These are phyloP conservation scores for Sphaerophoria taeniata DNA, from an alignment of 2,888 invertebrate genomes.

Conservation along the genomic window DNA sequence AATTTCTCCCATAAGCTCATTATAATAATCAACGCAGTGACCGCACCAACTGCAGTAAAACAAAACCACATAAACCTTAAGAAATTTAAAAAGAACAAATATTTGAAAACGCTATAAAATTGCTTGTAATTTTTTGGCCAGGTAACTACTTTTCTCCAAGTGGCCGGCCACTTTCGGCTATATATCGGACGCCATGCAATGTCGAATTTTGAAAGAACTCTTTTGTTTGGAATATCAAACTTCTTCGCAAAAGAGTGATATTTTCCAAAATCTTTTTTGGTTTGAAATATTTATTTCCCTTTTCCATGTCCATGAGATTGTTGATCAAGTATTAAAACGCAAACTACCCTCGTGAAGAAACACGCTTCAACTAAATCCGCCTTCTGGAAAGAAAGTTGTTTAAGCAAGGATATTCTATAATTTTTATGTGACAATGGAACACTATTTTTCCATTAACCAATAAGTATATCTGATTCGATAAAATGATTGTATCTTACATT, in stretches of 20 bases:
- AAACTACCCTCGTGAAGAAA: too few species aligned
- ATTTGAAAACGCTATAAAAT: not conserved
- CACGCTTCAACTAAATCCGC: too few species aligned
- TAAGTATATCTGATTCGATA: too few species aligned
- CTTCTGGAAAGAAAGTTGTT: too few species aligned
- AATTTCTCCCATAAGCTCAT: constrained; percentile 92
- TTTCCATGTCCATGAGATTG: constrained; percentile 7
- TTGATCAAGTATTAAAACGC: too few species aligned
- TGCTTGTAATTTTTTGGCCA: not conserved
- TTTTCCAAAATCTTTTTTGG: constrained; percentile 72
- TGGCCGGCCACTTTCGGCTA: constrained; percentile 89
- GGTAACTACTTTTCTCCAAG: constrained; percentile 89
- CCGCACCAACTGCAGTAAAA: constrained; percentile 87
- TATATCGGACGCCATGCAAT: constrained; percentile 91
- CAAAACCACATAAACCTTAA: constrained; percentile 91
- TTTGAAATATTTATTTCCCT: not conserved
- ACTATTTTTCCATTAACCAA: too few species aligned
- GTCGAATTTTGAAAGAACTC: constrained; percentile 91
- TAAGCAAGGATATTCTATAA: too few species aligned
- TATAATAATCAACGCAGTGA: constrained; percentile 89
- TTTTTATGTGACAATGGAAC: too few species aligned
- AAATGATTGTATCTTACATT: too few species aligned
- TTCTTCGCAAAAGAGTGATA: constrained; percentile 84
- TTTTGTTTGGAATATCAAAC: constrained; percentile 88
- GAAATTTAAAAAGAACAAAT: not conserved